These are phyloP conservation scores for Tetragnatha versicolor DNA, from an alignment of 1,140 invertebrate species.

Conservation along the genomic window DNA sequence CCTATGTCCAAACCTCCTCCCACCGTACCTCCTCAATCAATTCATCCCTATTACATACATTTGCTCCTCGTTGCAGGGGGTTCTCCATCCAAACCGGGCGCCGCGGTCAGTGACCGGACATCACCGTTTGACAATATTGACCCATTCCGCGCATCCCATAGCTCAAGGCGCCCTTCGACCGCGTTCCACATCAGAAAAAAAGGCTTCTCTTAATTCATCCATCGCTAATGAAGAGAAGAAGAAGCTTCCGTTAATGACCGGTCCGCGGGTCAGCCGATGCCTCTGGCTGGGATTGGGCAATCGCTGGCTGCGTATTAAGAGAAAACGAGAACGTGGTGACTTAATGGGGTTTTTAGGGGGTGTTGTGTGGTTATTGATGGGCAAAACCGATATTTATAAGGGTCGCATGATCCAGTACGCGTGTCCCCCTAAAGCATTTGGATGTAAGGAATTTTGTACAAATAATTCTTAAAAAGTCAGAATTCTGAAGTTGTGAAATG, in stretches of 20 bases:
- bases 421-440: too few species aligned
- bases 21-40: not conserved
- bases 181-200: too few species aligned
- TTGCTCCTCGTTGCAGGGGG: not conserved
- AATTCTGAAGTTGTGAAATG: too few species aligned
- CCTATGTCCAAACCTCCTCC: not conserved
- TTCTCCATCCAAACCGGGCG: not conserved
- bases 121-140: slow-evolving; percentile 46
- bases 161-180: slow-evolving; percentile 14
- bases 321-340: too few species aligned
- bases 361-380: too few species aligned
- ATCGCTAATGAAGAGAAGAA: not conserved
- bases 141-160: slow-evolving; percentile 11
- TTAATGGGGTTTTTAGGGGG: too few species aligned
- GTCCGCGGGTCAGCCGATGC: not conserved
- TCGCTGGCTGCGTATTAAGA: too few species aligned
- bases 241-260: slow-evolving; percentile 5
- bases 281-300: not conserved
- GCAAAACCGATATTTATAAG: too few species aligned
- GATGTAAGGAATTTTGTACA: too few species aligned
- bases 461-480: too few species aligned
- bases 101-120: slow-evolving; percentile 31
- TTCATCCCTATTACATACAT: not conserved
- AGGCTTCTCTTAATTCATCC: too few species aligned
- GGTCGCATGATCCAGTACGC: too few species aligned